Evolutionary conservation across 2,113 vertebrate species (phyloP).

Genomic region (Bostrychus sinensis): DNA sequence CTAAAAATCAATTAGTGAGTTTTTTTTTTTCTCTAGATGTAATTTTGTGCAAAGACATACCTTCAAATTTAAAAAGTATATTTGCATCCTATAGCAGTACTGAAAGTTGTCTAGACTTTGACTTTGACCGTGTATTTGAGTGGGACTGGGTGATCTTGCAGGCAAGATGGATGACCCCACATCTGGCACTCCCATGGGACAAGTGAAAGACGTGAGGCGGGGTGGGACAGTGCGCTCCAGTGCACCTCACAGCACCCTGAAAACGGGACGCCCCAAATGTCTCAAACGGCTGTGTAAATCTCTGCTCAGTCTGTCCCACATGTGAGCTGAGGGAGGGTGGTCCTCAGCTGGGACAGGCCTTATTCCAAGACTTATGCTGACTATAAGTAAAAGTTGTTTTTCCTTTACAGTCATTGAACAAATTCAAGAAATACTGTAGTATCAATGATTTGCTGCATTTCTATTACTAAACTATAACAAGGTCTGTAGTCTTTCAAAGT

Average conservation of each 20-base stretch:
- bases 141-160: conserved; percentile 41
- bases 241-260: conserved; percentile 66
- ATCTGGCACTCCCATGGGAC: conserved; percentile 76
- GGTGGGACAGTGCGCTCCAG: conserved; percentile 66
- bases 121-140: conserved; percentile 53
- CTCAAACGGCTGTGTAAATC: conserved; percentile 65
- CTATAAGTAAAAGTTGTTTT: too few species aligned
- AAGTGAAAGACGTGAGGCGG: conserved; percentile 70
- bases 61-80: neutral
- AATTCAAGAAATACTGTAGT: too few species aligned
- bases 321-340: conserved; percentile 30
- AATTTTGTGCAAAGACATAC: neutral
- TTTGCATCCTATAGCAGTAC: conserved; percentile 20
- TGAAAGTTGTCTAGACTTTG: conserved; percentile 32
- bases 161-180: conserved; percentile 72
- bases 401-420: too few species aligned
- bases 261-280: conserved; percentile 56
- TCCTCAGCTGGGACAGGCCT: conserved; percentile 40
- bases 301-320: conserved; percentile 30
- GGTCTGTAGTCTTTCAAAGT: too few species aligned
- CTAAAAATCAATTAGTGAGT: neutral
- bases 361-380: too few species aligned
- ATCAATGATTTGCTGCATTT: too few species aligned
- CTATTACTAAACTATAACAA: too few species aligned
- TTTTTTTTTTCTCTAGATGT: neutral